Percentiles rank a stretch among this genome's conserved stretches.
phyloP scores from a whole-genome alignment of 2,888 invertebrate species.

The Cylindroiulus punctatus region DNA sequence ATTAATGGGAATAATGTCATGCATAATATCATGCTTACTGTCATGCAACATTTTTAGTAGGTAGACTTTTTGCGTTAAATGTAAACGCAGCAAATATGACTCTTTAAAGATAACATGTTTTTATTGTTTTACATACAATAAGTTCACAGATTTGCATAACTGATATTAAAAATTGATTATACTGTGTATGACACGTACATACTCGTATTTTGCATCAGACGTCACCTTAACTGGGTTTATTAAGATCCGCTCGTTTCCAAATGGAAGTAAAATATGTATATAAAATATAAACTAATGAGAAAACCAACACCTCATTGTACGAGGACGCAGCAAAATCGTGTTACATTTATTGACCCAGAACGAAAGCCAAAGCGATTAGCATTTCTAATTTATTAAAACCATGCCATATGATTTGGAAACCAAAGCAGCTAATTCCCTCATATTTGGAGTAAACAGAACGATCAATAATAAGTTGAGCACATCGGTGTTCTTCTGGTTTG shows the following conservation, averaged over 20 bases:
- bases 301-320: conserved; percentile 7
- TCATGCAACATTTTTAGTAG: too few relatives aligned
- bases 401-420: not conserved
- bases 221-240: not conserved
- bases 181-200: too few relatives aligned
- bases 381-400: not conserved
- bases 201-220: too few relatives aligned
- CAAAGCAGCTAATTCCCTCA: not conserved
- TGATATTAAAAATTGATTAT: too few relatives aligned
- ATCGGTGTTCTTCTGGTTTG: not conserved
- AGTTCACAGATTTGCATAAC: too few relatives aligned
- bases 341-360: conserved; percentile 25
- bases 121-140: too few relatives aligned
- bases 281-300: not conserved
- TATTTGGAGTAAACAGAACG: not conserved
- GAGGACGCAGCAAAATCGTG: not conserved
- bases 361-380: conserved; percentile 29
- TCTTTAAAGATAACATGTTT: too few relatives aligned
- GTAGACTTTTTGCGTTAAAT: too few relatives aligned
- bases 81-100: too few relatives aligned
- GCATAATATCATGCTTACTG: too few relatives aligned
- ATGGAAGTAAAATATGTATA: not conserved
- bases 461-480: not conserved
- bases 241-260: not conserved
- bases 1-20: too few relatives aligned